Evolutionary conservation across 2,113 vertebrate genomes (phyloP).

Genomic region (Natator depressus): DNA sequence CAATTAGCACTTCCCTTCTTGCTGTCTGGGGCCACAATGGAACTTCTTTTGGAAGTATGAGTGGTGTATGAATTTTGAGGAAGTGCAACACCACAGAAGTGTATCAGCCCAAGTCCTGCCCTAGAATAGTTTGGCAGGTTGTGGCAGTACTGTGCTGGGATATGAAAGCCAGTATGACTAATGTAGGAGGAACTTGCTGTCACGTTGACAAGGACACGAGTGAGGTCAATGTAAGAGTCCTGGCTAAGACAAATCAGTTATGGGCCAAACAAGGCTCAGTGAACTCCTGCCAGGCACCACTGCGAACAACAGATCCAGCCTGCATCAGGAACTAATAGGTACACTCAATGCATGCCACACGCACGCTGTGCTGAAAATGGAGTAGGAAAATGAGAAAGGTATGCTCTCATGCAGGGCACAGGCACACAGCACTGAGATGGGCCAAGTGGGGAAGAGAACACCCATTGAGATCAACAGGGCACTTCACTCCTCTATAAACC

Average conservation of each 20-base stretch:
- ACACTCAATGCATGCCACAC: background rate
- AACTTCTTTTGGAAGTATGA: background rate
- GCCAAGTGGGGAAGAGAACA: background rate
- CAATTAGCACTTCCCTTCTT: background rate
- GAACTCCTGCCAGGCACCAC: background rate
- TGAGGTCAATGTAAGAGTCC: background rate
- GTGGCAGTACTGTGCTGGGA: background rate
- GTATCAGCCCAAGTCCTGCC: background rate
- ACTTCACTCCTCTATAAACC: background rate
- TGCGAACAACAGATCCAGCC: background rate
- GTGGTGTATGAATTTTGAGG: background rate
- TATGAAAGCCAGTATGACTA: background rate
- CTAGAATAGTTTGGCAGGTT: background rate
- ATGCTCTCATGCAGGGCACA: fast-evolving
- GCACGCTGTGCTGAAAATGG: background rate
- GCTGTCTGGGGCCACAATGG: background rate
- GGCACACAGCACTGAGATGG: no score
- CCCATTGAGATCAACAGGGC: background rate
- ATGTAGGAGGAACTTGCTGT: fast-evolving
- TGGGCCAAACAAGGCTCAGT: background rate
- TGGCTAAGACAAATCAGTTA: background rate
- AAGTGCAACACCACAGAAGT: background rate
- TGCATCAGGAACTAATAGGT: background rate
- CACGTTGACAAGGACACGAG: background rate
- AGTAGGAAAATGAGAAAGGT: background rate